Evolutionary conservation across 2,113 vertebrate species (phyloP), one percentile per base, ranked within the genome.

Genomic region (Neogobius melanostomus): DNA sequence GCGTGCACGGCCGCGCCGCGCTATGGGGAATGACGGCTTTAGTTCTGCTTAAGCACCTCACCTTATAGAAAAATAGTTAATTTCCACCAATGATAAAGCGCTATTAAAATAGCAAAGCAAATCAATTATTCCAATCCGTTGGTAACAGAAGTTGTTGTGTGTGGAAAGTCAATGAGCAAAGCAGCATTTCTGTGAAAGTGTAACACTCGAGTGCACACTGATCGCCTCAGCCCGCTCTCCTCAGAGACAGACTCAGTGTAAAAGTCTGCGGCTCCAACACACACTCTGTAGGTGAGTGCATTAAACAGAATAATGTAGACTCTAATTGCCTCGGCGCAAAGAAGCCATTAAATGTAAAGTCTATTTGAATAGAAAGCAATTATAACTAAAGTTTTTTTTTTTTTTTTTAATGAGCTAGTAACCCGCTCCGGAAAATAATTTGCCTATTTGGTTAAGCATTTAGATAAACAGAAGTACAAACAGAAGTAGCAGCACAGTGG

Each of bases 321-420:
- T 64, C 44, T 64, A 64, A 64, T 64, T 64, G 62, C 62, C 62
- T 64, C 62, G 47, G 62, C 6, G 62, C 62, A 64, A 48, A 64
- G 45, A 64, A 64, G n/a, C 62, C 62, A 61, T 64, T 46, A 64
- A 64, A 48, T 64, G 62, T 64, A 64, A 64, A 64, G 45, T 64
- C 62, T 64, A 64, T 64, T 47, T 64, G 62, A 64, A 64, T 48
- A 48, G 62, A 64, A 63, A 64, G 44, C 62, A 64, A 48, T 64
- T 64, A 64, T 47, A 64, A 48, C 62, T 48, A 64, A 64, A 47
- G 45, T 48, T 64, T 21, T 36, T 36, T 36, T 36, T 36, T 36
- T 36, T 36, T 36, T 36, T 36, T 42, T 46, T 48, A 64, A 48
- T 64, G 44, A 64, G 62, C 44, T 64, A 48, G 44, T 64, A 64